Percentiles rank a stretch among this genome's conserved stretches.
Evolutionary conservation across 2,888 invertebrate species (phyloP).

Genomic region (Dolichopus griseipennis): DNA sequence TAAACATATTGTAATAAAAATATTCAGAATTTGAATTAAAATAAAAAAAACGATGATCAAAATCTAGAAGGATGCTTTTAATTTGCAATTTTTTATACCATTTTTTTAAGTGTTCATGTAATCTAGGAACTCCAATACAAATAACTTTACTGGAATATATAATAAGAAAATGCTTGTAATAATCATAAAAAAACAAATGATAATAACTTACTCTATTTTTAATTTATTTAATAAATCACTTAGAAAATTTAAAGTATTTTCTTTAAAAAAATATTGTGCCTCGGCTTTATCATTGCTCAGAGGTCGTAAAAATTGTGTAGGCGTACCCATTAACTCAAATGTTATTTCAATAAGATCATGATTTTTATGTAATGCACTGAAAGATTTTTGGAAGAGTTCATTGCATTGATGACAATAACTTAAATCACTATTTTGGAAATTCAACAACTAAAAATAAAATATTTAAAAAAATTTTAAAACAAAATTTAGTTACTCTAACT

Average conservation of each 20-base stretch:
- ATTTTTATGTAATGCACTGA: conserved; percentile 45
- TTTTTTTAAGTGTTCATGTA: conserved; percentile 56
- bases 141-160: conserved; percentile 55
- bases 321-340: conserved; percentile 51
- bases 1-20: conserved; percentile 84
- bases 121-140: conserved; percentile 78
- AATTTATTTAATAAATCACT: conserved; percentile 52
- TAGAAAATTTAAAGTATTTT: conserved; percentile 56
- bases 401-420: conserved; percentile 59
- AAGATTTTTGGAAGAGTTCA: conserved; percentile 42
- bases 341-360: conserved; percentile 51
- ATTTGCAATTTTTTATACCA: conserved; percentile 35
- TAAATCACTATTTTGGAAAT: conserved; percentile 39
- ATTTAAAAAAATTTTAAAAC: conserved; percentile 15
- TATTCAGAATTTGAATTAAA: conserved; percentile 59
- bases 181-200: too few species aligned
- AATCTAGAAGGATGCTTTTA: conserved; percentile 65
- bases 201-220: conserved; percentile 47
- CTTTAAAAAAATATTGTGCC: conserved; percentile 80
- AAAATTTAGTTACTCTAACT: conserved; percentile 28
- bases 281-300: conserved; percentile 67
- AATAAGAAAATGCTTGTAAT: not conserved
- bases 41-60: conserved; percentile 63
- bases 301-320: conserved; percentile 60
- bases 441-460: conserved; percentile 7